These are phyloP conservation scores for Girardinus metallicus DNA, from an alignment of 2,797 vertebrate genomes.

Conservation along the genomic window DNA sequence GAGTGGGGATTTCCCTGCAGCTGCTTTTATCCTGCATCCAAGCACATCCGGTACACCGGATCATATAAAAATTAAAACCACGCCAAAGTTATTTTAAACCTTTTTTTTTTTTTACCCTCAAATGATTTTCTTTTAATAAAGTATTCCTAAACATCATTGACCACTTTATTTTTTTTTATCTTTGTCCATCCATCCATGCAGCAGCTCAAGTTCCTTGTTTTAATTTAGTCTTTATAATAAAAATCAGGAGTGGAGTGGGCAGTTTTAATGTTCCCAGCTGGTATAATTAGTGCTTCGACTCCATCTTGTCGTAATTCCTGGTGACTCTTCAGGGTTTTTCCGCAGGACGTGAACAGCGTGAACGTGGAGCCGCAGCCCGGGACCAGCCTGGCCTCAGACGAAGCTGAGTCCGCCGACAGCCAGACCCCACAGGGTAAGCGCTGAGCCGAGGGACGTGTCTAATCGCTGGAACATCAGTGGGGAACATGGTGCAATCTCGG, in stretches of 20 bases:
- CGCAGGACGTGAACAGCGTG: constrained; percentile 77
- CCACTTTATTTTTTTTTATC: no score
- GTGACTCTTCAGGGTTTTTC: constrained; percentile 3
- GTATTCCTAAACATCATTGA: no score
- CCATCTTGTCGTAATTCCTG: not conserved
- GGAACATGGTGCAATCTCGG: constrained; percentile 55
- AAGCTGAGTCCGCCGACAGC: constrained; percentile 43
- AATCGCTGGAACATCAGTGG: constrained; percentile 17
- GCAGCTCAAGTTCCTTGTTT: no score
- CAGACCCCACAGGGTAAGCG: constrained; percentile 67
- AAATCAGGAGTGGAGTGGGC: not conserved
- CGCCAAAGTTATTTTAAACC: no score
- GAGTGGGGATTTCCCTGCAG: not conserved
- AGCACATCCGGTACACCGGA: not conserved
- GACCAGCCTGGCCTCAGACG: constrained; percentile 58
- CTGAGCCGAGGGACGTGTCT: not conserved
- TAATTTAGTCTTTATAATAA: no score
- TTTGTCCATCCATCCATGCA: no score
- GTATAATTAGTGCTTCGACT: no score
- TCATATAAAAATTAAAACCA: not conserved
- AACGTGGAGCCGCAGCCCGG: constrained; percentile 71
- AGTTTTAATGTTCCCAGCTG: not conserved
- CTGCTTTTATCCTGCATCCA: not conserved
- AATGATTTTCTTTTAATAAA: no score
- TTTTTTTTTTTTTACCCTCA: no score